Evolutionary conservation across 2,797 vertebrate genomes (phyloP), one percentile per base, ranked within the genome.

Genomic region (Ciconia nigra): DNA sequence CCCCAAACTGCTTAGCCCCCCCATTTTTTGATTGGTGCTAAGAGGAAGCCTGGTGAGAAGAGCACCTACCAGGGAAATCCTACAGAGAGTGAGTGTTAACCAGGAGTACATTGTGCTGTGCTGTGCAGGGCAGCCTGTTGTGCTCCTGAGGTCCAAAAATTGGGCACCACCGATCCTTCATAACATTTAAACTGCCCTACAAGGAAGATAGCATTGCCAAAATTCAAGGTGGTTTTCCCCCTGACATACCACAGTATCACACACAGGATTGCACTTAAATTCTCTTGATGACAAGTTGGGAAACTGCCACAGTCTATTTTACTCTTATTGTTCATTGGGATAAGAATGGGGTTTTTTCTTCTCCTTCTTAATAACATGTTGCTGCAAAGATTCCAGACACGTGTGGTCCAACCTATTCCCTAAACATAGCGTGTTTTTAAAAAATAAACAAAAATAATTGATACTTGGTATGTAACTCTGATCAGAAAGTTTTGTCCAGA

Each of bases 401-500:
- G 3, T 39, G 57, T 77, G 67, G 39, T 74, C 62, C 79, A 91
- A 52, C 22, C 22, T 80, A 74, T 91, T 95, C 58, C 83, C 71
- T 72, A 65, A 92, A 65, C 33, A n/a, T 9, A 87, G 49, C 12
- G 11, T 28, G 33, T 61, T 86, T 83, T 76, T 3, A 7, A 90
- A 89, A 87, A 86, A 69, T 8, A 83, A 94, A 67, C 42, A 62
- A 92, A 83, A 91, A 54, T 14, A 73, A 18, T 11, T 42, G 41
- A 61, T 78, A 54, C 22, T 87, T 91, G 31, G 22, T 86, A 69
- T 52, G 58, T 66, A 81, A 70, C 49, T 63, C 51, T 41, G 44
- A 83, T 91, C 51, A 74, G 71, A 89, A 89, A 78, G 72, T 62
- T 88, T 86, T 90, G 76, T 87, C 72, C 76, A 96, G 92, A 61